Base-by-base conservation (phyloP, 2,797 vertebrate species). In the Cyprinella venusta region DNA sequence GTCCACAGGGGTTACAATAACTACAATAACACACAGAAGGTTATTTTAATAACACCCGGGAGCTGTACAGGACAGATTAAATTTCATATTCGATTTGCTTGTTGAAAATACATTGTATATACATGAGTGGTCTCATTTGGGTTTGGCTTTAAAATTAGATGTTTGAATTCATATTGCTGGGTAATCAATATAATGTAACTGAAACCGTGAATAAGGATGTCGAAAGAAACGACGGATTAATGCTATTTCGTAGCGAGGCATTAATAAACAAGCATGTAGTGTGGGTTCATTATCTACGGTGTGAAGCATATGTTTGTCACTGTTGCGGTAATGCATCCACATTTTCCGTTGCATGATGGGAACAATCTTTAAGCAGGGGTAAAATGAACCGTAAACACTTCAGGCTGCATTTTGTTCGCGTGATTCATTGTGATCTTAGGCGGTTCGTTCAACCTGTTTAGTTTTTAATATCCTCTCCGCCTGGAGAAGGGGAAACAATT, bases 361-460 rank as follows among this genome's bases (percentile, higher is more conserved):
- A 80, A 63, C 21, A 79, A 56, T 74, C n/a, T 72, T 80, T 70
- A 75, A 79, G 63, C 76, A 52, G 65, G 68, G 59, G 64, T 50
- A 45, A 74, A 80, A n/a, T 63, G 61, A 79, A 76, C 52, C 16
- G 36, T 79, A 67, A 86, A 54, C 64, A 80, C 70, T 64, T 24
- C 68, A 64, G 56, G 59, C 67, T 18, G 21, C 54, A 56, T 80
- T 83, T 48, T 69, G 74, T 83, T 77, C 64, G 3, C 64, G 36
- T 81, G 81, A 86, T 86, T 65, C 72, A 81, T 77, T 50, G 56
- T 18, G 56, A 69, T 68, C 77, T 61, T 86, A 77, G 70, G 63
- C 15, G 33, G 24, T 54, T 79, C 50, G 33, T 82, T 75, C 69
- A 67, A 52, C 69, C 80, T 45, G 38, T 76, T 82, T 82, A 56